Conservation (phyloP, 2,113 vertebrate species). For the Lamprotornis superbus region DNA sequence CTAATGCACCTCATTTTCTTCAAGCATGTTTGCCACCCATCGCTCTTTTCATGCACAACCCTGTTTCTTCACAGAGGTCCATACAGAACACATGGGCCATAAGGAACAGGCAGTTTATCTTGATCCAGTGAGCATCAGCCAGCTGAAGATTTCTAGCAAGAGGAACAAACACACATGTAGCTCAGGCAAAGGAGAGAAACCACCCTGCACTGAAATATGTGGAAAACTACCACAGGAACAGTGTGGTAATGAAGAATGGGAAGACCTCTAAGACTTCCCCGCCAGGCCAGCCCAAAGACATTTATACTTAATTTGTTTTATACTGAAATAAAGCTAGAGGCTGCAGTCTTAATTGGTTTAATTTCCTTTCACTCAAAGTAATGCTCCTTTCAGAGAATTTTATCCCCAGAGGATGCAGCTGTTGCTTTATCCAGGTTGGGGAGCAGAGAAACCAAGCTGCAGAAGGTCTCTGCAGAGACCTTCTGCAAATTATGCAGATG, state of each 20-base stretch:
- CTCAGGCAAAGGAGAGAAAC: neutral
- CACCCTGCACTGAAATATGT: rapidly evolving
- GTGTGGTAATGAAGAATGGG: neutral
- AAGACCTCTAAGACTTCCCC: neutral
- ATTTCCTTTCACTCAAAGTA: neutral
- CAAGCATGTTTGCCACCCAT: neutral
- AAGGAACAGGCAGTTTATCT: neutral
- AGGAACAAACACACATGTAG: rapidly evolving
- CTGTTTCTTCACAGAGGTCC: neutral
- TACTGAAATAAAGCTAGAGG: neutral
- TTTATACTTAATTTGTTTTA: neutral
- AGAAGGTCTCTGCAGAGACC: neutral
- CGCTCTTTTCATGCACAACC: neutral
- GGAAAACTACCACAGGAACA: neutral
- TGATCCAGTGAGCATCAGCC: neutral
- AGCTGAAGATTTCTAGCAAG: neutral
- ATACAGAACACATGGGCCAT: neutral
- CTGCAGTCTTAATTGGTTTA: neutral
- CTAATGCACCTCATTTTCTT: neutral
- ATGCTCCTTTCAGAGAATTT: neutral
- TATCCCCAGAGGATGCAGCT: neutral
- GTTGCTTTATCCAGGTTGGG: neutral
- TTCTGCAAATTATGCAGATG: too few relatives aligned
- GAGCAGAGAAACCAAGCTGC: neutral
- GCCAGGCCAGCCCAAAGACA: neutral